A percentile compares a stretch with the other conserved stretches of the same genome.
phyloP scores from a whole-genome alignment of 2,113 vertebrate species.

The Neodontobutis hainanensis region DNA sequence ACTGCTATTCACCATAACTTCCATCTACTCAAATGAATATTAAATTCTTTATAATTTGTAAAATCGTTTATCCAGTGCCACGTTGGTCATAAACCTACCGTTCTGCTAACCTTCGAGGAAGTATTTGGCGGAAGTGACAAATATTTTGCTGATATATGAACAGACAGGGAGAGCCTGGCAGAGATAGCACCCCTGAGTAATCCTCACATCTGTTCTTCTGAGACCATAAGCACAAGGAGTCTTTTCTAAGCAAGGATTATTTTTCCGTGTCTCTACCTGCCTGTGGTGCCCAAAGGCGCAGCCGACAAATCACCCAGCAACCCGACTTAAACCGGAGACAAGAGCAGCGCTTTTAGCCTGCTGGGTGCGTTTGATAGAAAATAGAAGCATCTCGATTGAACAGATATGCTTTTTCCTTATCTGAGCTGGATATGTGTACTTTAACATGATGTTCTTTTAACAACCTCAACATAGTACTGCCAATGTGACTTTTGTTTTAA shows the following conservation, averaged over 20 bases:
- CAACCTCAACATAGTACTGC: no score
- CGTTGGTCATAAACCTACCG: no score
- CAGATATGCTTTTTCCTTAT: slow-evolving; percentile 5
- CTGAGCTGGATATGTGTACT: neutral
- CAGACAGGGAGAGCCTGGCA: slow-evolving; percentile 1
- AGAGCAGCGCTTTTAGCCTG: slow-evolving; percentile 39
- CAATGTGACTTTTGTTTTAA: no score
- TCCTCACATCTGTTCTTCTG: slow-evolving; percentile 33
- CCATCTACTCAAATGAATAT: no score
- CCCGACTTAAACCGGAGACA: slow-evolving; percentile 45
- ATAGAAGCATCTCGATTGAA: slow-evolving; percentile 31
- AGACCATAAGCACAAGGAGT: slow-evolving; percentile 14
- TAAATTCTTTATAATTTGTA: no score
- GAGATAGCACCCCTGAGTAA: slow-evolving; percentile 25
- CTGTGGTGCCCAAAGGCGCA: slow-evolving; percentile 32
- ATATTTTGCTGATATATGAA: slow-evolving; percentile 14
- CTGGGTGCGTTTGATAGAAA: slow-evolving; percentile 43
- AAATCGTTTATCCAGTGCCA: neutral
- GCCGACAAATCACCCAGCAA: slow-evolving; percentile 45
- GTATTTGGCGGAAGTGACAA: slow-evolving; percentile 4
- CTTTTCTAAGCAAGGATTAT: slow-evolving; percentile 31
- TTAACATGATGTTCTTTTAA: neutral
- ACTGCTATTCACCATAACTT: no score
- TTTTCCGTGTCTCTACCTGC: slow-evolving; percentile 10
- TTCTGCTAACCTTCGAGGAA: slow-evolving; percentile 1